These are phyloP conservation scores for Anguilla rostrata DNA, from an alignment of 2,113 vertebrate genomes.

Conservation along the genomic window DNA sequence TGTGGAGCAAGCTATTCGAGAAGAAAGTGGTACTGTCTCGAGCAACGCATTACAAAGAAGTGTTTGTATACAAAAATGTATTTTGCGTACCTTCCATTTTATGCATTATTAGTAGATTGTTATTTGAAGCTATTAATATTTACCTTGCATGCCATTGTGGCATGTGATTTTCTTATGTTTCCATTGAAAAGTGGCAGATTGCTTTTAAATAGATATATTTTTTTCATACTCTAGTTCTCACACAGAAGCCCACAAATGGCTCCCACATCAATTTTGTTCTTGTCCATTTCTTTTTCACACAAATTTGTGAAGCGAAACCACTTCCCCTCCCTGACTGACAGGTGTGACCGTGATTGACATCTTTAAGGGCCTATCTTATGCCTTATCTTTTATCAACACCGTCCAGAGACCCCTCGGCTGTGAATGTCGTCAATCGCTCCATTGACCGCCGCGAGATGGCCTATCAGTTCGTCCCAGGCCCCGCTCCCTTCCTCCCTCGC, in stretches of 20 bases:
- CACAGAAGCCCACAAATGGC: not conserved
- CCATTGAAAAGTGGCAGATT: not conserved
- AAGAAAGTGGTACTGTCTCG: not conserved
- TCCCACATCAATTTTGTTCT: not conserved
- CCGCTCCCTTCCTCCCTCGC: not conserved
- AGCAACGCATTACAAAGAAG: not conserved
- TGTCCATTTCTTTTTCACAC: not conserved
- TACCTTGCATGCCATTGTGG: not conserved
- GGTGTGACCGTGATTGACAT: not conserved
- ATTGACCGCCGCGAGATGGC: not conserved
- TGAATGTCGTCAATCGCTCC: not conserved
- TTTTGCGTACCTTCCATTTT: not conserved
- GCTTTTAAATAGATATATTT: not conserved
- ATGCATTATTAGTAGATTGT: not conserved
- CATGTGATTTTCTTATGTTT: not conserved
- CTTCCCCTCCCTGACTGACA: not conserved
- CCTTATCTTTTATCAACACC: not conserved
- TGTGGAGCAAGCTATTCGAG: not conserved
- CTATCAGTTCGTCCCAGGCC: constrained; percentile 2
- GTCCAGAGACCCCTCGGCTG: not conserved
- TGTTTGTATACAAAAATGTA: not conserved
- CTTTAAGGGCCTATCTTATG: not conserved
- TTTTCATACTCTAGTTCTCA: not conserved
- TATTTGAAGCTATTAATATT: not conserved
- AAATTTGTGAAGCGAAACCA: not conserved